These are phyloP conservation scores for Oreochromis tanganicae DNA, from an alignment of 2,113 vertebrate genomes.

Conservation along the genomic window DNA sequence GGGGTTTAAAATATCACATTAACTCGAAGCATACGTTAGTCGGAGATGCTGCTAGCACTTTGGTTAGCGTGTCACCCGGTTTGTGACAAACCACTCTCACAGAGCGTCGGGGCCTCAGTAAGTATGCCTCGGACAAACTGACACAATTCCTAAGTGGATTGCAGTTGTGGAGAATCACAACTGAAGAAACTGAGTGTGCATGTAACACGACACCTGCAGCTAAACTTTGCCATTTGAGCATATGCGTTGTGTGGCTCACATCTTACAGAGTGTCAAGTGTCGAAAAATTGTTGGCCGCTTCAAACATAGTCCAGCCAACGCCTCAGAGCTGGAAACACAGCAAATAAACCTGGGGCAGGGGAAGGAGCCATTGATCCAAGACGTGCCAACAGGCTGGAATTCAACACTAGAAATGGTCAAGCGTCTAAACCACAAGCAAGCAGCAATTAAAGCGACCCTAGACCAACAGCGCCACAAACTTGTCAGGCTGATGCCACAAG, in stretches of 20 bases:
- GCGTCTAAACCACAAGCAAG: neutral
- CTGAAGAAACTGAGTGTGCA: neutral
- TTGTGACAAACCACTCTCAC: neutral
- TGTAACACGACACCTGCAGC: neutral
- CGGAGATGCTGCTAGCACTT: neutral
- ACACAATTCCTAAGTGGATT: neutral
- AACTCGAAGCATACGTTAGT: neutral
- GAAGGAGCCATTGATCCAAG: neutral
- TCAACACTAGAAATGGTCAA: neutral
- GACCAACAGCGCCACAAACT: neutral
- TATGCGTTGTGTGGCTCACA: neutral
- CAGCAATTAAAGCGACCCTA: neutral
- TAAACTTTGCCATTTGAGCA: neutral
- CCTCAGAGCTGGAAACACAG: neutral
- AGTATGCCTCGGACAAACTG: neutral
- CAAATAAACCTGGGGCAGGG: neutral
- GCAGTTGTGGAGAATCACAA: neutral
- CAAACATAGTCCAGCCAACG: neutral
- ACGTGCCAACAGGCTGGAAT: neutral
- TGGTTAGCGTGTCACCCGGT: neutral
- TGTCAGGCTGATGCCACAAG: neutral
- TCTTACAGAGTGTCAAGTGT: neutral
- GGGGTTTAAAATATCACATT: neutral
- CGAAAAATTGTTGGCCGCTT: neutral
- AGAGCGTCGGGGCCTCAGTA: neutral